Conservation (phyloP, 2,113 vertebrate species). For the Tyrannus savana region DNA sequence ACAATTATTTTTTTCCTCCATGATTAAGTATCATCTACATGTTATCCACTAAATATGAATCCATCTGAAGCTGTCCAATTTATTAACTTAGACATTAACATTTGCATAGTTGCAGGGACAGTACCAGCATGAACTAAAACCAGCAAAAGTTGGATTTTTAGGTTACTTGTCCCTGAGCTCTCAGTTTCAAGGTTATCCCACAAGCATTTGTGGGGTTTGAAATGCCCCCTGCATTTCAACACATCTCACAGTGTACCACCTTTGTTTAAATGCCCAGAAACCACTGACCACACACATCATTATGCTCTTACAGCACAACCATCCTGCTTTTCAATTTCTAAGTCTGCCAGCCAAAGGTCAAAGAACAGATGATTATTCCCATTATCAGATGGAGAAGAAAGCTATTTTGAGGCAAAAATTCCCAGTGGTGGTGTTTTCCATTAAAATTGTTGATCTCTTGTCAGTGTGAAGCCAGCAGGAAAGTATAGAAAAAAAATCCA, state of each 20-base stretch:
- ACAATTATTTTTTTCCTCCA: neutral
- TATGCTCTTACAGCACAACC: neutral
- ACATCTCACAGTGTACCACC: neutral
- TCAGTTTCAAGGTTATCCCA: neutral
- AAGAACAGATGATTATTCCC: neutral
- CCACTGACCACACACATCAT: neutral
- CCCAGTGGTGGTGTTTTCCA: neutral
- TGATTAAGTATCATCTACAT: neutral
- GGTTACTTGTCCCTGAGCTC: neutral
- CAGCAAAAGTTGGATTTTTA: neutral
- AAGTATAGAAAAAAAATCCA: neutral
- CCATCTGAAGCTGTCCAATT: neutral
- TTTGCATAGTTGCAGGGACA: neutral
- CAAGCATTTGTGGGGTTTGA: neutral
- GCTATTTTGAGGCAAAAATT: neutral
- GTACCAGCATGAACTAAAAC: neutral
- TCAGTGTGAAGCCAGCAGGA: neutral
- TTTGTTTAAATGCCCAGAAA: neutral
- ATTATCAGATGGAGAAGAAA: neutral
- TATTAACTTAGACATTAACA: neutral
- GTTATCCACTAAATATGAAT: neutral
- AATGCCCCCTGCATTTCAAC: neutral
- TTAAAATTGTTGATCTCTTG: neutral
- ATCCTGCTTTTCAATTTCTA: neutral
- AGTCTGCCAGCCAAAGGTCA: neutral